Base-by-base conservation (phyloP, 1,140 invertebrate genomes). In the Bombus vancouverensis region DNA sequence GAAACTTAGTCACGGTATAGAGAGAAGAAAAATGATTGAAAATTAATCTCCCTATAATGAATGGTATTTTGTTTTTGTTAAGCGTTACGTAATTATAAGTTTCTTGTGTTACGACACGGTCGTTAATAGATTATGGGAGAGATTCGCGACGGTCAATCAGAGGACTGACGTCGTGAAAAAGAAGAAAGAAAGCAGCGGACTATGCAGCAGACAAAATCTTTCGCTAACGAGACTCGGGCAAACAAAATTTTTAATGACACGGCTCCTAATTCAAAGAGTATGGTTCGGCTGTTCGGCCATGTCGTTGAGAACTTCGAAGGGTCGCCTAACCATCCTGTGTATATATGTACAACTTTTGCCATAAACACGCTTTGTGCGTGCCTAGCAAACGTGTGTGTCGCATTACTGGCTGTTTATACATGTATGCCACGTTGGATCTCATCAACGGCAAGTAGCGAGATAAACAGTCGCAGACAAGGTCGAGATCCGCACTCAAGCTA, bases 371-470 rank as follows among this genome's bases (percentile, higher is more conserved):
- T 59, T 47, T 74, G 47, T 22, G 15, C 15, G 57, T 66, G 47
- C 39, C 28, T 44, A 22, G 13, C 8, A n/a, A 18, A n/a, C 73
- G 28, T 22, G 34, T 78, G 82, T 78, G 72, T 85, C 77, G 32
- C 22, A 25, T 81, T 81, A 81, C 68, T 15, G 18, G 3, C n/a
- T 66, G 83, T 85, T 85, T 73, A 62, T 22, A 71, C 53, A 44
- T 44, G 76, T 62, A 62, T 18, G 72, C 22, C 13, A 32, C 39
- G 53, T 80, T 10, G 57, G 59, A 66, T 75, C 79, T 86, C 81
- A 88, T 85, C 78, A 87, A 83, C 78, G 73, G 37, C 77, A 75
- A 83, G 83, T 81, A 74, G 81, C 81, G 83, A 81, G 87, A 89
- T 89, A 89, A 89, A 89, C 83, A 90, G 74, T 39, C 66, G 47